phyloP scores from a whole-genome alignment of 2,888 invertebrate species.

The Oscheius sp. region DNA sequence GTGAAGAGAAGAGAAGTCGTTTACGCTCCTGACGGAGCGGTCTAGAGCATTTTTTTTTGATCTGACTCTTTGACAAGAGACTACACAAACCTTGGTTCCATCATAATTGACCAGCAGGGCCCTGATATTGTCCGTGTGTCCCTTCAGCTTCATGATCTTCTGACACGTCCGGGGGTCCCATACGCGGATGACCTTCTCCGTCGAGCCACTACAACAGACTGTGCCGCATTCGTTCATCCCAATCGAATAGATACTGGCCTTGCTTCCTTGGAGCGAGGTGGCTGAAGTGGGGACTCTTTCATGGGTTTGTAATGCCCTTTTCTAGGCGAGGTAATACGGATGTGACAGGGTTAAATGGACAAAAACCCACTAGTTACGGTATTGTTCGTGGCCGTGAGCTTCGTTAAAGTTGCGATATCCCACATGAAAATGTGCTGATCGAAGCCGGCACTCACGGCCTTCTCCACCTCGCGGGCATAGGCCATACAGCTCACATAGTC shows the following conservation, averaged over 20 bases:
- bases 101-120: constrained; percentile 93
- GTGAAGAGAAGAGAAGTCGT: too few species aligned
- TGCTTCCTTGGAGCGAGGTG: constrained; percentile 93
- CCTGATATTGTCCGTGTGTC: constrained; percentile 96
- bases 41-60: too few species aligned
- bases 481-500: constrained; percentile 98
- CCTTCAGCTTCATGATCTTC: constrained; percentile 93
- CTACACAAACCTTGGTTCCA: constrained; percentile 80
- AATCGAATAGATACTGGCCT: constrained; percentile 97
- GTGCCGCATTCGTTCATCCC: constrained; percentile 97
- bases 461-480: constrained; percentile 93
- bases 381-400: constrained; percentile 96
- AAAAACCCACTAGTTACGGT: constrained; percentile 87
- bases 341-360: neutral
- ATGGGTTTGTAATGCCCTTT: neutral
- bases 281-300: constrained; percentile 77
- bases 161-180: constrained; percentile 97
- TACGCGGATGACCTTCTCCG: constrained; percentile 85
- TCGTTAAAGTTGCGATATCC: constrained; percentile 98
- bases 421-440: constrained; percentile 96
- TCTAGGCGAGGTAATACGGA: too few species aligned
- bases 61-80: too few species aligned
- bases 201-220: constrained; percentile 94
- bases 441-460: constrained; percentile 90
- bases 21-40: too few species aligned